Base-by-base conservation (phyloP, 2,113 vertebrate species). In the Corythoichthys intestinalis region DNA sequence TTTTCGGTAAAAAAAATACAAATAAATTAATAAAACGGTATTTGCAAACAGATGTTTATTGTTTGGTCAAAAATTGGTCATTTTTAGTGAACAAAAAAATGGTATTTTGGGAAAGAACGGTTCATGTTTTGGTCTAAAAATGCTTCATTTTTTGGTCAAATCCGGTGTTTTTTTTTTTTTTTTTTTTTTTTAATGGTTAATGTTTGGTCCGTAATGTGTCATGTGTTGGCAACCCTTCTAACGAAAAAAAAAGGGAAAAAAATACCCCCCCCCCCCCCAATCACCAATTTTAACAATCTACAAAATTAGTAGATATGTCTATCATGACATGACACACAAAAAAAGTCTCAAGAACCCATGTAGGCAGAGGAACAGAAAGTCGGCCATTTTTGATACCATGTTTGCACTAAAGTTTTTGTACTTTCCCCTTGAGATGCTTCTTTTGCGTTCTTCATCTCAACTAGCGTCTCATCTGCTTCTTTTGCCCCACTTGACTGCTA, bases 401-500 rank as follows among this genome's bases (percentile, higher is more conserved):
- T 58, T 58, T 37, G 56, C 20, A 0, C 3, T 6, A 54, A 56
- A 12, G 20, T 34, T 56, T 8, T 10, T 56, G 53, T 28, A 2
- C n/a, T 34, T 37, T 58, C 2, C 56, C 34, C 34, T 12, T 13
- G 34, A 12, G 34, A 57, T 14, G 34, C 56, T 28, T 12, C 53
- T 65, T 65, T 50, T 13, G 4, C 17, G 34, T 49, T 50, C 41
- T 65, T 50, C 47, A 8, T 37, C 46, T 66, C 34, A 7, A 37
- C 46, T 10, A 9, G 48, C n/a, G 11, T 34, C 37, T 61, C 50
- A 8, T 58, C 38, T 68, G 10, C 28, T 37, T 49, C 63, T 68
- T 71, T 72, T 74, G 85, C 75, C 82, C 78, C 82, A 68, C 85
- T 86, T 87, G 84, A 87, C 80, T 59, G 74, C 54, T 44, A 44